Evolutionary conservation across 1,140 invertebrate genomes (phyloP), one percentile per base, ranked within the genome.

Genomic region (Patella vulgata): DNA sequence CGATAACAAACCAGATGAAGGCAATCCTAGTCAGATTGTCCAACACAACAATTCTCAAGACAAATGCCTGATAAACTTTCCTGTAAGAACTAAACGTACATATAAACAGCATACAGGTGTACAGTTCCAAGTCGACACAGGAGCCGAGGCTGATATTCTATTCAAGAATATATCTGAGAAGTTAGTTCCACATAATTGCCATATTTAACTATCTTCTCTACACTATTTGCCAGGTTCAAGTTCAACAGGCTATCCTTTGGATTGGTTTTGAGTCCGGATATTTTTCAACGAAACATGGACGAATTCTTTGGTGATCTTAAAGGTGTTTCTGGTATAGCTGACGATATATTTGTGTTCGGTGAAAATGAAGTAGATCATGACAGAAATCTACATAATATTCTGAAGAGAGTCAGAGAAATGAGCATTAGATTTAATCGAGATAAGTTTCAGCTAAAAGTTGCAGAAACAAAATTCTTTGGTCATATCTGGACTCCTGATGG

Each of bases 241-340:
- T 85, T 70, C 43, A 19, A 64, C 0, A 36, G 79, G 40, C 64
- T 84, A 44, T 80, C 83, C 9, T 81, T 80, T 63, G 81, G 82
- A 17, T 57, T 70, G 14, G 82, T 80, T 66, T 59, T 56, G 51
- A n/a, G n/a, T n/a, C 51, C 21, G 21, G 58, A 63, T 59, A 27
- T 56, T 12, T 66, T 66, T 40, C 54, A 53, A n/a, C 40, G 50
- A 44, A 46, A 43, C 23, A 52, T 51, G 11, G 12, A 47, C 23
- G 9, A 12, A 47, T n/a, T 23, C 14, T 47, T 47, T 21, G 44
- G 23, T n/a, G 12, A 23, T 11, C 14, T 47, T 14, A 9, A 14
- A n/a, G 44, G 44, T 17, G 44, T 47, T 14, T 11, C 11, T 47
- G 21, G 12, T n/a, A 17, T 21, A 17, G 21, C 21, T 12, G 44